These are phyloP conservation scores for Equus quagga DNA, from an alignment of 2,113 vertebrate genomes.

Conservation along the genomic window DNA sequence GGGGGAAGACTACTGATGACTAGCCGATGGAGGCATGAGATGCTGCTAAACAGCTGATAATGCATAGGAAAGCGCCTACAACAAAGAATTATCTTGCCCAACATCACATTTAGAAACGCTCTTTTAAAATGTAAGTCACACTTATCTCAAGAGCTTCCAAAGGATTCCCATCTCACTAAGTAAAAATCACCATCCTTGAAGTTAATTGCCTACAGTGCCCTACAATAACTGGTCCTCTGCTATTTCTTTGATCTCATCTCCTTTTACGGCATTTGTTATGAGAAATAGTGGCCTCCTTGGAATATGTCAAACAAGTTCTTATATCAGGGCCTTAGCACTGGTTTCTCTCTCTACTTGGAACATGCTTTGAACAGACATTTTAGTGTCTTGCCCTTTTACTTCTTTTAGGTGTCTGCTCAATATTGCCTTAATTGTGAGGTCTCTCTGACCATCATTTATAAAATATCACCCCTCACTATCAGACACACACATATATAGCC, in stretches of 20 bases:
- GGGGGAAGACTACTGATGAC: neutral
- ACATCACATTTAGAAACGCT: neutral
- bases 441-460: neutral
- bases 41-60: neutral
- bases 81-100: neutral
- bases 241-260: neutral
- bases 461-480: neutral
- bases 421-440: neutral
- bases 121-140: neutral
- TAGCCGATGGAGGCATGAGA: neutral
- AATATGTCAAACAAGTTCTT: neutral
- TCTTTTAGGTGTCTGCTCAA: neutral
- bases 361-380: neutral
- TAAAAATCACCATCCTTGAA: neutral
- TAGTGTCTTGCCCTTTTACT: neutral
- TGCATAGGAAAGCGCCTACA: rapidly evolving
- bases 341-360: neutral
- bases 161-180: neutral
- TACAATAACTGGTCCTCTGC: neutral
- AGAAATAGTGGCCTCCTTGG: neutral
- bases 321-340: neutral
- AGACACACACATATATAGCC: neutral
- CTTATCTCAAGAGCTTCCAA: neutral
- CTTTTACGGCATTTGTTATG: neutral
- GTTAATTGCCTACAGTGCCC: neutral